Base-by-base conservation (phyloP, 2,113 vertebrate species). In the Stigmatopora nigra region DNA sequence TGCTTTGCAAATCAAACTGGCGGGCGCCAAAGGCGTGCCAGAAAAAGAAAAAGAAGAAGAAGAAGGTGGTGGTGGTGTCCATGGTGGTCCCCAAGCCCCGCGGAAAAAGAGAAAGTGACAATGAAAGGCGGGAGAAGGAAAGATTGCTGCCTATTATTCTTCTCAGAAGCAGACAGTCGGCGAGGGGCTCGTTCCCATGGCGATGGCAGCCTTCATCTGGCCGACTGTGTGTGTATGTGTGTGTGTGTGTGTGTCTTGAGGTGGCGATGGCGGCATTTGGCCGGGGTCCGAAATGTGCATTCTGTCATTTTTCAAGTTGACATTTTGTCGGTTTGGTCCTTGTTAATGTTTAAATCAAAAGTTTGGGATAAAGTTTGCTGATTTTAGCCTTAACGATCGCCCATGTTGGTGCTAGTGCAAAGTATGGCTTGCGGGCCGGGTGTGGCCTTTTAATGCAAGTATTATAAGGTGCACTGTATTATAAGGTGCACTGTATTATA, bases 131-230 rank as follows among this genome's bases (percentile, higher is more conserved):
- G 56, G 52, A 62, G 70, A 82, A 66, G 73, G 68, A 62, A 83
- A 90, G 84, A 90, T 87, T 83, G 87, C 82, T 79, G 84, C 85
- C 87, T 84, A 89, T 92, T 90, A 88, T 92, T 88, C 87, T 85
- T 67, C 71, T 52, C 67, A 84, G 83, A 78, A 79, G 82, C 74
- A 81, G 85, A 83, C 82, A 78, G 86, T 86, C 79, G 72, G 80
- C 76, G 87, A 89, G 85, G 88, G 86, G 73, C 75, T 81, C 78
- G 91, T 92, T 91, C 90, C 91, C 91, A 92, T 91, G 91, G 91
- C 86, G 85, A 92, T 91, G 69, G 78, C 84, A 80, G 72, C 77
- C 71, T 79, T 65, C 36, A 35, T 69, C 63, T n/a, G 64, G 68
- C 67, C 72, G 60, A 67, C 59, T 48, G 63, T 31, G 25, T 31